Percentiles rank a stretch among this genome's conserved stretches.
phyloP scores from a whole-genome alignment of 2,888 invertebrate species.

The Ashinkailepas kermadecensis region DNA sequence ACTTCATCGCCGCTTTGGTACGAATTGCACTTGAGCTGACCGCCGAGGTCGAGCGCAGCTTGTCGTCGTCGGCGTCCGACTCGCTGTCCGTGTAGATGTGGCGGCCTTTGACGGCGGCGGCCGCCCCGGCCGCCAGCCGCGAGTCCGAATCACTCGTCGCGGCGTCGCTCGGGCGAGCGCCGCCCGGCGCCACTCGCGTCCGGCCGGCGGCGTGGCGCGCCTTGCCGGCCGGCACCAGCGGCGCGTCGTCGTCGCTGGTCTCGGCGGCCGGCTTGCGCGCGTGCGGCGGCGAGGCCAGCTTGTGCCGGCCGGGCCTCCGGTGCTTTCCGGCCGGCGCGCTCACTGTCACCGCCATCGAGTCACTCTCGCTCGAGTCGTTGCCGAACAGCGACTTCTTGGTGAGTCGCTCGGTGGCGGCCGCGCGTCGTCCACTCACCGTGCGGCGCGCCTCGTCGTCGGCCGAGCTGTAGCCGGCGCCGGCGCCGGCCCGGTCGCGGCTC shows the following conservation, averaged over 20 bases:
- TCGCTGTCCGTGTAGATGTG: slow-evolving; percentile 16
- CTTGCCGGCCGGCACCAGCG: neutral
- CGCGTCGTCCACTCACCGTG: slow-evolving; percentile 36
- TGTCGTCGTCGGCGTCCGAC: neutral
- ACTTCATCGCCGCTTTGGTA: slow-evolving; percentile 78
- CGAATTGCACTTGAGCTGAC: slow-evolving; percentile 38
- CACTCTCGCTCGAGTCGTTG: slow-evolving; percentile 37
- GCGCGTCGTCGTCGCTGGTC: neutral
- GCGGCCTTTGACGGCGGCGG: neutral
- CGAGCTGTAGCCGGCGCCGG: slow-evolving; percentile 23
- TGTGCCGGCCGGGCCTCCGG: slow-evolving; percentile 6
- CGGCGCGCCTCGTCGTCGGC: slow-evolving; percentile 32
- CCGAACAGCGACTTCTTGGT: slow-evolving; percentile 52
- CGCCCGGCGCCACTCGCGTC: neutral
- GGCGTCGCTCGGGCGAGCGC: neutral
- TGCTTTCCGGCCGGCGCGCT: neutral
- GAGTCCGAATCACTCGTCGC: slow-evolving; percentile 8
- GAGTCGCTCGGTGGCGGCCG: slow-evolving; percentile 28
- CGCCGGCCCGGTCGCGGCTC: neutral
- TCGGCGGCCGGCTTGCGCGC: neutral
- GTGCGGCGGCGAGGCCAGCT: neutral
- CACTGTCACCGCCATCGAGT: too few relatives aligned
- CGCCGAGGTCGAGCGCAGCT: neutral
- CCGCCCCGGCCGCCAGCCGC: neutral
- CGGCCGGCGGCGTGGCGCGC: neutral